Base-by-base conservation (phyloP, 2,113 vertebrate species). In the Miniopterus natalensis region DNA sequence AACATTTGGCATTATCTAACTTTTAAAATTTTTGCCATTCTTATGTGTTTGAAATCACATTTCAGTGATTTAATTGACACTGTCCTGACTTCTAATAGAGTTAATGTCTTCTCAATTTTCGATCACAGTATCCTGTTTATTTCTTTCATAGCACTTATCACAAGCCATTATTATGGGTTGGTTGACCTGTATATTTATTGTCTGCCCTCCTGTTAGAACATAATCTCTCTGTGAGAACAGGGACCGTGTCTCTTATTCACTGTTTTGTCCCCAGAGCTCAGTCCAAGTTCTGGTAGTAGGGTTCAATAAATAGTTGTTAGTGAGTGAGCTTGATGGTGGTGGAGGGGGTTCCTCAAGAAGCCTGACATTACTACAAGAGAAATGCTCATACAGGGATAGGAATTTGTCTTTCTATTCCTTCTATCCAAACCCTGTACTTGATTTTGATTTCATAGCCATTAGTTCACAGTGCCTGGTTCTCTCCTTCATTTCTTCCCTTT, bases 361-460 rank as follows among this genome's bases (percentile, higher is more conserved):
- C 88, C 59, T 96, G 61, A 31, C 2, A 7, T 36, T 47, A 53
- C 49, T 87, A 8, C 13, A 59, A 81, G 29, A 80, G 61, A 96
- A 90, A 94, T 57, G 10, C 31, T 85, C 1, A 40, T 78, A 49
- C 5, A 27, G 40, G 91, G 70, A 88, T 12, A 78, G n/a, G 12
- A 55, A 77, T 84, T 81, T 79, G 73, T 90, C 59, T 73, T 89
- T 77, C 53, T 85, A 68, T 7, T 95, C 17, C 40, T 65, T 53
- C 79, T 83, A 88, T 88, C 73, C 9, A 88, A 92, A 61, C 55
- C 21, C n/a, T 91, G 2, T 84, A 29, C 20, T 90, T 87, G 68
- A 45, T 90, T 90, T 90, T 87, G 68, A 45, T 90, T 90, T 78
- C 40, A 73, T 78, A 77, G 29, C 42, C 71, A 88, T 83, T 92